Evolutionary conservation across 1,140 invertebrate genomes (phyloP).

Genomic region (Bombus picipes): DNA sequence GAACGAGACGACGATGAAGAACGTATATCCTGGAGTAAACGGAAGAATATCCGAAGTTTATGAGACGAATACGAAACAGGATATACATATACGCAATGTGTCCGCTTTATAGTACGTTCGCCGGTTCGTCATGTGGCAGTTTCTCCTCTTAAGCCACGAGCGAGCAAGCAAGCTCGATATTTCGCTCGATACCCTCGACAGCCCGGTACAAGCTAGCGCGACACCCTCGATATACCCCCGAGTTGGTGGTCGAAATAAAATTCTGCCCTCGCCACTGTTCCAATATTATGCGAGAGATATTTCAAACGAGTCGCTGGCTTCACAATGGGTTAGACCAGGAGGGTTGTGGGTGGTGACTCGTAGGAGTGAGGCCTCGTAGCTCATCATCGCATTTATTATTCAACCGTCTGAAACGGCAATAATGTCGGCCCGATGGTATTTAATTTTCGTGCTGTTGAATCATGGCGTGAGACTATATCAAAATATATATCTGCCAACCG

Average conservation of each 20-base stretch:
- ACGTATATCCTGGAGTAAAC: background rate
- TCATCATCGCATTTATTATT: conserved; percentile 67
- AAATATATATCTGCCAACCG: conserved; percentile 10
- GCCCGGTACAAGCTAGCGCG: background rate
- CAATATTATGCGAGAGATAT: conserved; percentile 64
- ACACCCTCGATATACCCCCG: background rate
- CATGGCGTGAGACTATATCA: conserved; percentile 15
- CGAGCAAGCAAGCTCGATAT: conserved; percentile 2
- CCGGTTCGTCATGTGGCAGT: conserved; percentile 23
- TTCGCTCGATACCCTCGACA: conserved; percentile 48
- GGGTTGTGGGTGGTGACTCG: conserved; percentile 23
- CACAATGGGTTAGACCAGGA: background rate
- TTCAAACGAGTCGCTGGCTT: conserved; percentile 47
- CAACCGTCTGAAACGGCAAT: conserved; percentile 62
- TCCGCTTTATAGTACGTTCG: conserved; percentile 54
- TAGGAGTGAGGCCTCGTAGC: conserved; percentile 14
- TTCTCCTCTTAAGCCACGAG: background rate
- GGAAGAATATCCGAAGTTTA: conserved; percentile 60
- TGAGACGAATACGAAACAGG: conserved; percentile 46
- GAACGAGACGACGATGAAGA: too few species aligned
- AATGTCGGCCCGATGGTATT: conserved; percentile 57
- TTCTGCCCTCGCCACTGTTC: conserved; percentile 63
- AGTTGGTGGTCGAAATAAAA: conserved; percentile 57
- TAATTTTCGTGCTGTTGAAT: conserved; percentile 56
- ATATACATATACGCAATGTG: conserved; percentile 25